Base-by-base conservation (phyloP, 2,888 invertebrate species). In the Caenorhabditis afra region DNA sequence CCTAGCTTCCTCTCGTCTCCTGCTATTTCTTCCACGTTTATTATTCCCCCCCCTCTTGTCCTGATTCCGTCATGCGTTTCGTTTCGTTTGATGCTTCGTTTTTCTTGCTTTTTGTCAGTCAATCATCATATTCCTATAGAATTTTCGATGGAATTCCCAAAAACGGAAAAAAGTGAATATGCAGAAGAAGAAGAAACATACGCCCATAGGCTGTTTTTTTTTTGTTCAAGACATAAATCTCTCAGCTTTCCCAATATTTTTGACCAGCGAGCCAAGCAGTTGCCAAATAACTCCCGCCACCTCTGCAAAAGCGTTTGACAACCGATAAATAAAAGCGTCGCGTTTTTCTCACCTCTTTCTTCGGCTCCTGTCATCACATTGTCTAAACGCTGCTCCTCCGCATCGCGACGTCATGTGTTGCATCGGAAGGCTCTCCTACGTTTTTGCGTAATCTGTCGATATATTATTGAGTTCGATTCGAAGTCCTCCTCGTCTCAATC, bases 401-500 rank as follows among this genome's bases (percentile, higher is more conserved):
- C 7, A 39, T 2, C 5, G 12, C 20, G 39, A 50, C 70, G 70
- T 41, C 70, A 71, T 71, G 70, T 71, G 70, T 53, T 55, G 47
- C 59, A 8, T 29, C 39, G 39, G 5, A 41, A 1, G 12, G 11
- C 39, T 20, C 45, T 52, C 55, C 71, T 71, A 62, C 71, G 71
- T 71, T 57, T 70, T 64, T 64, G 71, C 71, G 71, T 71, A 71
- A 71, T 71, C 71, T 62, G 55, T 71, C 70, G 47, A 64, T 71
- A 71, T 62, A 64, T 71, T 64, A 71, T 71, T 71, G 55, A 71
- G 57, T 71, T 71, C 71, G 62, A 71, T 57, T 64, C 61, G 47
- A 57, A 45, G 44, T 50, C 53, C 29, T 49, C 37, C 14, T 35
- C 10, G 11, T 55, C 41, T 58, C 29, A 22, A 20, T 49, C 55